These are phyloP conservation scores for Ptyas mucosa DNA, from an alignment of 2,113 vertebrate genomes.

Conservation along the genomic window DNA sequence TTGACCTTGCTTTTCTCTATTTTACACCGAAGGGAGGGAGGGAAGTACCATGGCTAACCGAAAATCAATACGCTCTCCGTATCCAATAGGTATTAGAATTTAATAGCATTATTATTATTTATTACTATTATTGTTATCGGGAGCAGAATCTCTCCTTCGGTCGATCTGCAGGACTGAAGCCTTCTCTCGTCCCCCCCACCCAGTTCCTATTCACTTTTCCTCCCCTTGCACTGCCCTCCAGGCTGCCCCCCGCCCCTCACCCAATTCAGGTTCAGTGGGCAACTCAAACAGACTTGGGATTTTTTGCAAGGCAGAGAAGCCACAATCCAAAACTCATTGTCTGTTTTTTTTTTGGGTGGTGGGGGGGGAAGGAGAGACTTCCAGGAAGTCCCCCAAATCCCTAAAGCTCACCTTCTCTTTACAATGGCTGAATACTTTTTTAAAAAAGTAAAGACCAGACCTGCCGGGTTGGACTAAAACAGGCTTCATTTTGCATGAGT, in stretches of 20 bases:
- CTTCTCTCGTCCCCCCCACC: constrained; percentile 47
- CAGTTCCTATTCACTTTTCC: neutral
- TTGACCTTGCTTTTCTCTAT: constrained; percentile 75
- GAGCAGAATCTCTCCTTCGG: constrained; percentile 67
- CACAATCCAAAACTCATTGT: neutral
- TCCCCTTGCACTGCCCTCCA: neutral
- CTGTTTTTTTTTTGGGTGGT: neutral
- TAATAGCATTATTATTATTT: neutral
- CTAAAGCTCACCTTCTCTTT: too few relatives aligned
- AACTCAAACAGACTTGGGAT: neutral
- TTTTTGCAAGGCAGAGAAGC: neutral
- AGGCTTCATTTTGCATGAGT: too few relatives aligned
- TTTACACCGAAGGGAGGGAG: constrained; percentile 70
- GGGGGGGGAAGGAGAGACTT: too few relatives aligned
- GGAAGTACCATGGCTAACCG: constrained; percentile 70
- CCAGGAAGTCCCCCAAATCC: neutral
- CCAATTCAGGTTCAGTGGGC: neutral
- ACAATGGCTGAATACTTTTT: neutral
- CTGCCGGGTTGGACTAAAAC: too few relatives aligned
- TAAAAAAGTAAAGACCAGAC: neutral
- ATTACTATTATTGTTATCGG: constrained; percentile 65
- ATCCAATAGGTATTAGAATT: constrained; percentile 62
- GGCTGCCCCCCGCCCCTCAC: neutral
- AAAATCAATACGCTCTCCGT: constrained; percentile 74
- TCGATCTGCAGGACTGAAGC: constrained; percentile 68